Evolutionary conservation across 2,113 vertebrate species (phyloP).

Genomic region (Dromas ardeola): DNA sequence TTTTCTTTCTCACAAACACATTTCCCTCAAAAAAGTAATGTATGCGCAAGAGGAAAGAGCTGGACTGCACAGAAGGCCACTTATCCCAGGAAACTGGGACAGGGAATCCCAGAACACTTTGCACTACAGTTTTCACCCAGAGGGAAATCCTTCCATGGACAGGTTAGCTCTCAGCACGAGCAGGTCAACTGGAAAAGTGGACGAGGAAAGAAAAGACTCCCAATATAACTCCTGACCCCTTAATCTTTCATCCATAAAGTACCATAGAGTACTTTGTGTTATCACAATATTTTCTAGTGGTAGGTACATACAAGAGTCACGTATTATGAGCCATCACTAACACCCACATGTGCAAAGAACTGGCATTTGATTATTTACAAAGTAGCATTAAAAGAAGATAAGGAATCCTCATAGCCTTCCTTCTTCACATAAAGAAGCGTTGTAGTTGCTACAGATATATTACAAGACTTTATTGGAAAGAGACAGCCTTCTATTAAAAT

Average conservation of each 20-base stretch:
- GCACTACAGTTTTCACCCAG: not conserved
- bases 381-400: not conserved
- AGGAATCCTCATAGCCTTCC: not conserved
- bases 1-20: not conserved
- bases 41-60: not conserved
- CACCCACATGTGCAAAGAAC: not conserved
- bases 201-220: not conserved
- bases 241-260: not conserved
- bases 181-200: not conserved
- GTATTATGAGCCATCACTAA: not conserved
- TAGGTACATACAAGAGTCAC: not conserved
- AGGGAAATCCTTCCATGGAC: not conserved
- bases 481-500: not conserved
- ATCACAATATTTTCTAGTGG: not conserved
- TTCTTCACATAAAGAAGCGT: not conserved
- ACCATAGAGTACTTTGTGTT: not conserved
- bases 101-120: not conserved
- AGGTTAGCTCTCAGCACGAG: not conserved
- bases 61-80: not conserved
- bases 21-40: not conserved
- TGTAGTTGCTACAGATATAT: not conserved
- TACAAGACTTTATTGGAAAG: not conserved
- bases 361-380: not conserved
- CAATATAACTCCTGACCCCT: not conserved
- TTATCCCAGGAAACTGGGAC: not conserved